Evolutionary conservation across 2,797 vertebrate species (phyloP).

Genomic region (Dallia pectoralis): DNA sequence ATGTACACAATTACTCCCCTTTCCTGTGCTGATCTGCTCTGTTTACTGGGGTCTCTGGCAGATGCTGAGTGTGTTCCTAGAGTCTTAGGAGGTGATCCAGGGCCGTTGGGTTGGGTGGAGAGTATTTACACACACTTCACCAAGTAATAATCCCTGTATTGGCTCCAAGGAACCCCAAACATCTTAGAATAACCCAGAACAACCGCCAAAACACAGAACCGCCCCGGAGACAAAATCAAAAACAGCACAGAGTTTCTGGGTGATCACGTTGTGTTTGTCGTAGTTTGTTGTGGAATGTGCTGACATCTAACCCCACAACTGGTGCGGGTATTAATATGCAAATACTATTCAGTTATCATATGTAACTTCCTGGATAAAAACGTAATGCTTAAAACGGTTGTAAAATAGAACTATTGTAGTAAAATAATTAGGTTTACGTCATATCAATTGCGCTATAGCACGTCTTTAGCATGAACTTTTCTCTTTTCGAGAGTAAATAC

Average conservation of each 20-base stretch:
- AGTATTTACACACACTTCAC: slow-evolving; percentile 57
- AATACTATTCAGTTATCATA: not conserved
- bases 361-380: not conserved
- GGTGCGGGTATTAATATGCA: not conserved
- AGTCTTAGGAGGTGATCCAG: slow-evolving; percentile 47
- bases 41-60: slow-evolving; percentile 45
- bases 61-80: slow-evolving; percentile 34
- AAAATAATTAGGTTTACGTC: not conserved
- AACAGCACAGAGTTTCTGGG: too few species aligned
- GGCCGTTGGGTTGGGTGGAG: slow-evolving; percentile 58
- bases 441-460: not conserved
- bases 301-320: not conserved
- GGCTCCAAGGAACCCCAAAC: slow-evolving; percentile 32
- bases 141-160: slow-evolving; percentile 59
- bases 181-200: not conserved
- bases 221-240: too few species aligned
- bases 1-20: slow-evolving; percentile 28
- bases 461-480: slow-evolving; percentile 48
- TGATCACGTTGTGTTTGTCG: too few species aligned
- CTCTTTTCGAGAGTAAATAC: slow-evolving; percentile 59
- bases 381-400: not conserved
- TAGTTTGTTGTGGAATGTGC: not conserved
- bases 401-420: not conserved
- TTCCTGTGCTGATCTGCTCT: slow-evolving; percentile 33
- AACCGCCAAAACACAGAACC: not conserved